Evolutionary conservation across 1,140 invertebrate genomes (phyloP).

Genomic region (Zaprionus inermis): DNA sequence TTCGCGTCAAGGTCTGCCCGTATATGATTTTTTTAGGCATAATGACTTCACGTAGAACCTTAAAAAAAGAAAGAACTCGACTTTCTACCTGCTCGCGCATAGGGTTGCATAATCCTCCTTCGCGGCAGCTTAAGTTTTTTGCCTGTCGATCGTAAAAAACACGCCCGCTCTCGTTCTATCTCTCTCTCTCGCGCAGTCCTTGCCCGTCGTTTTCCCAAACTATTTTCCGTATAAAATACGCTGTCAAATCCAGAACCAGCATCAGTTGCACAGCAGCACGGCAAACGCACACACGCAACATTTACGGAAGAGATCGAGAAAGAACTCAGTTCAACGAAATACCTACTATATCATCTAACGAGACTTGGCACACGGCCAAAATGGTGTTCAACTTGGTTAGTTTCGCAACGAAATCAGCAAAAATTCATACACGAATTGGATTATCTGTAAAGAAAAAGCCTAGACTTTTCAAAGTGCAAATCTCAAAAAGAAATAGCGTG

Average conservation of each 20-base stretch:
- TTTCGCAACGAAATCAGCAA: slow-evolving; percentile 13
- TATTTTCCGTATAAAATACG: slow-evolving; percentile 61
- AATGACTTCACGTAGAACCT: slow-evolving; percentile 66
- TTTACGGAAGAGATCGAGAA: slow-evolving; percentile 17
- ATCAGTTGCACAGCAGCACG: slow-evolving; percentile 69
- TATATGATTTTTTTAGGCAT: slow-evolving; percentile 70
- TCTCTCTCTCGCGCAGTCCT: neutral
- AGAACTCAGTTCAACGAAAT: neutral
- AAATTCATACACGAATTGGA: slow-evolving; percentile 26
- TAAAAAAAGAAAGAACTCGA: slow-evolving; percentile 49
- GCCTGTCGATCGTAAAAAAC: slow-evolving; percentile 70
- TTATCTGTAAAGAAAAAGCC: neutral
- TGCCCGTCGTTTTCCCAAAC: slow-evolving; percentile 1
- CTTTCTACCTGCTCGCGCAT: slow-evolving; percentile 64
- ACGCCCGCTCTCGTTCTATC: neutral
- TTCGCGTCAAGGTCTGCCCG: slow-evolving; percentile 64
- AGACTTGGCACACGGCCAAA: slow-evolving; percentile 40
- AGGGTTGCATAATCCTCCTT: slow-evolving; percentile 79
- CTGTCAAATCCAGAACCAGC: neutral
- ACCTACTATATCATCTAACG: slow-evolving; percentile 1
- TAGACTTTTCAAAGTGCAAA: slow-evolving; percentile 14
- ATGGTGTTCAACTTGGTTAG: slow-evolving; percentile 80
- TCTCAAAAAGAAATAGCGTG: slow-evolving; percentile 3
- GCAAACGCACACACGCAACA: slow-evolving; percentile 46
- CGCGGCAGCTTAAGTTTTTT: slow-evolving; percentile 77